Conservation (phyloP, 2,797 vertebrate species). For the Carapus acus region DNA sequence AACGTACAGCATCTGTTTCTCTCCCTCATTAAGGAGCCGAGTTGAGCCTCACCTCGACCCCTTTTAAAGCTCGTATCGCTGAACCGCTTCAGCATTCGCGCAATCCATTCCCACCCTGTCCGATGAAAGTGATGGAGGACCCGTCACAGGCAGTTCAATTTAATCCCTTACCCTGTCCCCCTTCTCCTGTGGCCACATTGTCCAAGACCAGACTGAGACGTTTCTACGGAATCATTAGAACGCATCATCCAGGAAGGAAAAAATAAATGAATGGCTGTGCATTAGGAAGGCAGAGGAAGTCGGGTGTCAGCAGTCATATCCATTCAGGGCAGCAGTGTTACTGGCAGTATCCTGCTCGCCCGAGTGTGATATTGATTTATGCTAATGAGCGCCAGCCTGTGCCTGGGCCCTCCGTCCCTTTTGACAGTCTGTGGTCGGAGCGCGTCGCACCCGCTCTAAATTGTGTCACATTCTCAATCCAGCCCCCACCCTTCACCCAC, state of each 20-base stretch:
- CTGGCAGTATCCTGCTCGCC: conserved; percentile 26
- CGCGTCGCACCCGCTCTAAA: conserved; percentile 47
- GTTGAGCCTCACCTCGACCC: not conserved
- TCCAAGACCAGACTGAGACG: conserved; percentile 19
- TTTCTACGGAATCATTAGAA: conserved; percentile 21
- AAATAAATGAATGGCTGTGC: not conserved
- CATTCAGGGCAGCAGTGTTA: conserved; percentile 1
- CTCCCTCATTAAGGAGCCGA: not conserved
- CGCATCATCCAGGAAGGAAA: conserved; percentile 6
- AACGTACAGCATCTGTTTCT: not conserved
- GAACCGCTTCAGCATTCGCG: conserved; percentile 26
- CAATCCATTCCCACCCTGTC: conserved; percentile 15
- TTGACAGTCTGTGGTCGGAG: conserved; percentile 45
- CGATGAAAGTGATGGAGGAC: conserved; percentile 46
- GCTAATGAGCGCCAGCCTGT: conserved; percentile 49
- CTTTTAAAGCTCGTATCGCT: conserved; percentile 21
- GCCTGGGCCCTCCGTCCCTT: conserved; percentile 25
- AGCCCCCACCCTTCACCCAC: conserved; percentile 4
- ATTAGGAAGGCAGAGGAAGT: conserved; percentile 1
- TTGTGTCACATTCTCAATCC: conserved; percentile 49
- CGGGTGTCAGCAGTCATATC: conserved; percentile 15
- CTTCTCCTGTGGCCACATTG: conserved; percentile 11
- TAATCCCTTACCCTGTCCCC: conserved; percentile 12
- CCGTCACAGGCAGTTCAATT: conserved; percentile 25
- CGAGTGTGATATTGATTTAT: conserved; percentile 65